Evolutionary conservation across 2,113 vertebrate species (phyloP).

Genomic region (Trachemys scripta): DNA sequence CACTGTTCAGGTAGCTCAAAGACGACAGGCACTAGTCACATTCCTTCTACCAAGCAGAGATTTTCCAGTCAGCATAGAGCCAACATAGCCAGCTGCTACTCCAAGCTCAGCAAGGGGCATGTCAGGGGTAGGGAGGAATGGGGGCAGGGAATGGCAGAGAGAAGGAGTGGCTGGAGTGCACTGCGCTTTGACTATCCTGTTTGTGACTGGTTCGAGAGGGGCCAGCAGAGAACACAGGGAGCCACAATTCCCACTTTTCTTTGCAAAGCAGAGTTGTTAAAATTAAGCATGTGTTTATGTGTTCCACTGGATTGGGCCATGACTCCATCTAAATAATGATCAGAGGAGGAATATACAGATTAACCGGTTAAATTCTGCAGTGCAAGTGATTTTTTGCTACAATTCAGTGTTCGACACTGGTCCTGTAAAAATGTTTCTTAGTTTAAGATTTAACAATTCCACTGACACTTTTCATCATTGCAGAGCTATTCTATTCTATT

Average conservation of each 20-base stretch:
- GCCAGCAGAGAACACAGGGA: neutral
- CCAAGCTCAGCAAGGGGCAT: neutral
- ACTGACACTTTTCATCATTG: neutral
- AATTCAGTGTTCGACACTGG: neutral
- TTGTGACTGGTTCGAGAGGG: neutral
- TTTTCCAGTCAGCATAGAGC: neutral
- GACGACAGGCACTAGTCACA: neutral
- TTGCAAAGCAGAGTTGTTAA: neutral
- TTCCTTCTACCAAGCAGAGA: neutral
- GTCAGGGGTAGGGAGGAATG: neutral
- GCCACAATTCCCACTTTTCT: neutral
- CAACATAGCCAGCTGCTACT: neutral
- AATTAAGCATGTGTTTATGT: fast-evolving
- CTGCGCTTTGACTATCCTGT: neutral
- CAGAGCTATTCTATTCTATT: neutral
- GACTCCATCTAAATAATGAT: neutral
- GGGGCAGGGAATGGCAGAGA: neutral
- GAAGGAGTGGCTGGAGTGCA: neutral
- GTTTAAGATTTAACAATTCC: neutral
- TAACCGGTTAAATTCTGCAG: neutral
- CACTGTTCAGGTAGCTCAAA: fast-evolving
- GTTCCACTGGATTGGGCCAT: neutral
- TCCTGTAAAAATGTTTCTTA: fast-evolving
- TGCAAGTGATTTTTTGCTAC: neutral
- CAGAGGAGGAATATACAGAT: neutral